Evolutionary conservation across 2,797 vertebrate genomes (phyloP).

Genomic region (Sebastes glaucus): DNA sequence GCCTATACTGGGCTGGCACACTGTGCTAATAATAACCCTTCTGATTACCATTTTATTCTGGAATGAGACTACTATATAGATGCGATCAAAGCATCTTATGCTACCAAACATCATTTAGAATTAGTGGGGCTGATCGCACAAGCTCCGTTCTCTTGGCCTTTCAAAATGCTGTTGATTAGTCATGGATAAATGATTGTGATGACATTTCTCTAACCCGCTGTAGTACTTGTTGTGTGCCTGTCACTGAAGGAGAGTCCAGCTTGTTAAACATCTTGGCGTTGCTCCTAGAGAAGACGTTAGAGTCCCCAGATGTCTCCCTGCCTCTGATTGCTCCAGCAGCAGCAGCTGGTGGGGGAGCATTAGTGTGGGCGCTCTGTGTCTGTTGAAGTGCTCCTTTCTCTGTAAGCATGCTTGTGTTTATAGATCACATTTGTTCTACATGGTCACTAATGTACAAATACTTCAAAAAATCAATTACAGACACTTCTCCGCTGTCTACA

Average conservation of each 20-base stretch:
- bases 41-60: background rate
- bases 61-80: too few relatives aligned
- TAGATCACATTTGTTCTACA: background rate
- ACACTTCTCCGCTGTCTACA: background rate
- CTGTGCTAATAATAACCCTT: background rate
- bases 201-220: background rate
- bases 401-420: background rate
- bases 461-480: background rate
- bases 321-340: background rate
- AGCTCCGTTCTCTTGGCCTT: too few relatives aligned
- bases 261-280: slow-evolving; percentile 3
- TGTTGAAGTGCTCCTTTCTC: background rate
- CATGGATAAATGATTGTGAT: background rate
- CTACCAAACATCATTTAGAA: too few relatives aligned
- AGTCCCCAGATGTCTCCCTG: background rate
- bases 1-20: background rate
- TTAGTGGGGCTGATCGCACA: rapidly evolving
- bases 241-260: background rate
- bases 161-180: too few relatives aligned
- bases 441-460: background rate
- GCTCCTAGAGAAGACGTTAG: background rate
- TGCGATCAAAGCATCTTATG: too few relatives aligned
- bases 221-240: background rate
- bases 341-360: background rate
- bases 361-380: background rate